Evolutionary conservation across 2,888 invertebrate species (phyloP), one percentile per base, ranked within the genome.

Genomic region (Bellardia bayeri): DNA sequence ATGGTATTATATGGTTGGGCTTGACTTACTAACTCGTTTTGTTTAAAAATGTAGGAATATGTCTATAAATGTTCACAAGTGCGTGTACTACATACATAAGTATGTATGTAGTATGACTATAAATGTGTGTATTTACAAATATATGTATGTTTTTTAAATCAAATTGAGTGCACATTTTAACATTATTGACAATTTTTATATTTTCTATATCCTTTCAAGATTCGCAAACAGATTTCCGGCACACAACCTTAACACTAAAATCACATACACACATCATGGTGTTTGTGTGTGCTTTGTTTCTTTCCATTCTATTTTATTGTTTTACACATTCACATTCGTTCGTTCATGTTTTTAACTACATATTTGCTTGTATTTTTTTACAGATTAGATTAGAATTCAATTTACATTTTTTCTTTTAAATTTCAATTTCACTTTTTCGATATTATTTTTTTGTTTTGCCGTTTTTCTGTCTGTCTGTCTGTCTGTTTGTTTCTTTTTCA

Each of bases 361-460:
- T 30, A 33, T 23, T 61, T 33, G 4, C 64, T 16, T 49, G 30
- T 61, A 45, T 11, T 78, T 14, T n/a, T 51, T 7, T 63, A 42
- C 1, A 76, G 68, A 82, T 82, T 76, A 75, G 69, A 69, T 76
- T 69, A 69, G 54, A 76, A 82, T 82, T 82, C 82, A 82, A 82
- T 82, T 82, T 82, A 74, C 66, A 58, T 74, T 82, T 37, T 81
- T 71, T 45, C 56, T 54, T 80, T 81, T 81, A 42, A 72, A 81
- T 72, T 54, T 64, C 16, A 9, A 64, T 74, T 71, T 54, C 37
- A 49, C 30, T 69, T 69, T 66, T 30, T n/a, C 14, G 45, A 49
- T 3, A 45, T 45, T 69, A 30, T 45, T 2, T 40, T n/a, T n/a
- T 64, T 7, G 5, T 2, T 49, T 42, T 68, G 13, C 8, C 2